phyloP scores from a whole-genome alignment of 2,797 vertebrate genomes.

The Pseudochirops cupreus region DNA sequence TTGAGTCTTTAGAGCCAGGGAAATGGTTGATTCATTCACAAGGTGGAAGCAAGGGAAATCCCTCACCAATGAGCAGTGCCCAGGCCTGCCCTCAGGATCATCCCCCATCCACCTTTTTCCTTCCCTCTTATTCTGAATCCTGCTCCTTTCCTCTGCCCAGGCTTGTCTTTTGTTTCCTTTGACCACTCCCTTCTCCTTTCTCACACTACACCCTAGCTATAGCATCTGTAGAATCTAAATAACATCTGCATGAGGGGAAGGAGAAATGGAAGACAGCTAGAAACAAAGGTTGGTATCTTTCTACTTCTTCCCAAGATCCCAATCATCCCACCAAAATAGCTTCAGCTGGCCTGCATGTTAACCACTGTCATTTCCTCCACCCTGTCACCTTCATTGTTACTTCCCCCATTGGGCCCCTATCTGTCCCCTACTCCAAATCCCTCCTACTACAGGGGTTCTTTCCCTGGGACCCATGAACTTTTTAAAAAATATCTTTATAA shows the following conservation, averaged over 20 bases:
- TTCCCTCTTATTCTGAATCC: neutral
- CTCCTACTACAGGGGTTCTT: neutral
- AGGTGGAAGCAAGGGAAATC: conserved; percentile 20
- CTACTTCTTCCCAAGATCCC: conserved; percentile 29
- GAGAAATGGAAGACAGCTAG: neutral
- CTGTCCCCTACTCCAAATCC: neutral
- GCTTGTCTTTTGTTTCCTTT: conserved; percentile 49
- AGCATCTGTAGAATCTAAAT: conserved; percentile 1
- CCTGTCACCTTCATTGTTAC: neutral
- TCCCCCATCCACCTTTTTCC: neutral
- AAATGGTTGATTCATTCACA: conserved; percentile 24
- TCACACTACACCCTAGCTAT: conserved; percentile 53
- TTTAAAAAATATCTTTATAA: neutral
- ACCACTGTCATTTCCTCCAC: neutral
- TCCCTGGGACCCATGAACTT: neutral
- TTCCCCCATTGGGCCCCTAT: neutral
- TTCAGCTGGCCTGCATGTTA: conserved; percentile 20
- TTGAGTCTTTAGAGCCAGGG: conserved; percentile 34
- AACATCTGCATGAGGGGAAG: neutral
- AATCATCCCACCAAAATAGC: conserved; percentile 28
- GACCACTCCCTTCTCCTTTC: conserved; percentile 35
- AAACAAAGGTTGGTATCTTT: conserved; percentile 25
- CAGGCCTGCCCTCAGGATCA: neutral
- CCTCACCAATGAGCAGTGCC: neutral
- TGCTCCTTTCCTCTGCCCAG: conserved; percentile 54